Evolutionary conservation across 2,113 vertebrate genomes (phyloP), one percentile per base, ranked within the genome.

Genomic region (Bubo blakistoni): DNA sequence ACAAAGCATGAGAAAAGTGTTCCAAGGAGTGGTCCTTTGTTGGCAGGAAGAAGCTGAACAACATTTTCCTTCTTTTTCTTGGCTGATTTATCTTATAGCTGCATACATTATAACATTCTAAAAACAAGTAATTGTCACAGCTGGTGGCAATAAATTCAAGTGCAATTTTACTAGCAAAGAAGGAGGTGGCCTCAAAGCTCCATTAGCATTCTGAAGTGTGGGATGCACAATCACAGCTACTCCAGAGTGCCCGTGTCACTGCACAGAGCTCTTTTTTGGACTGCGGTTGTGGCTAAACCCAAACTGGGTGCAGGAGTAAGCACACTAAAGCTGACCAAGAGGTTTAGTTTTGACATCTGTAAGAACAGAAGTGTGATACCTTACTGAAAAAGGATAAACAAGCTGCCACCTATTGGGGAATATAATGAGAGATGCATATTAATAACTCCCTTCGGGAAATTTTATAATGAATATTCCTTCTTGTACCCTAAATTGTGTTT

Each of bases 211-310:
- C 42, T 81, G 15, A 46, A 42, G n/a, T 16, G 22, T 51, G 59
- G n/a, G 27, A 46, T 38, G 17, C 2, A 2, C 46, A 51, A 0
- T 58, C 63, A 24, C 44, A 86, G 34, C 11, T 49, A 24, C 62
- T 62, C 29, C 6, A 3, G 51, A 65, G 15, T 42, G 11, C 14
- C 46, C 0, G 0, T 40, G 27, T 58, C 1, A 0, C 36, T 70
- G 63, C 63, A 46, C 18, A 55, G 42, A 88, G 25, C 34, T 10
- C 19, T 38, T 63, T 88, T 62, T 38, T 27, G 36, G 16, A 7
- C 40, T 49, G n/a, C 27, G n/a, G 12, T 27, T 86, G 38, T 59
- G 29, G 8, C 38, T 66, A 61, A 85, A 88, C 25, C 34, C 13
- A 21, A 57, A 52, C 40, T 25, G 26, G 36, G 3, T 32, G 16